These are phyloP conservation scores for Holocentrus rufus DNA, from an alignment of 2,797 vertebrate genomes.

Conservation along the genomic window DNA sequence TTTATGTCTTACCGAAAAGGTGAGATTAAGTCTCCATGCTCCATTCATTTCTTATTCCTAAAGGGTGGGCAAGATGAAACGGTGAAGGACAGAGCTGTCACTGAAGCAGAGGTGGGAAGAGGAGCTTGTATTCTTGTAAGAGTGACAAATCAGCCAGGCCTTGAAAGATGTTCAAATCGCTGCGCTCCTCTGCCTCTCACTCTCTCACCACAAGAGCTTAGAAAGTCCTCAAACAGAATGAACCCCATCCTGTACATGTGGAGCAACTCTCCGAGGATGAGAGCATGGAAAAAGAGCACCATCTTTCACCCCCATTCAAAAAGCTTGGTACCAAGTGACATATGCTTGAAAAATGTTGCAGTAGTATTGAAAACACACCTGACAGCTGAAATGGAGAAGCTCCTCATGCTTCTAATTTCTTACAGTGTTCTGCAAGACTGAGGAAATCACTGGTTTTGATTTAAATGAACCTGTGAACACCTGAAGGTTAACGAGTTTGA, in stretches of 20 bases:
- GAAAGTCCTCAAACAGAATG: constrained; percentile 37
- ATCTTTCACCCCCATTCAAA: not conserved
- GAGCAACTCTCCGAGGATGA: constrained; percentile 25
- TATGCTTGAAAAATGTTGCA: not conserved
- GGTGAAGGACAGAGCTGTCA: constrained; percentile 44
- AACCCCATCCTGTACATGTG: constrained; percentile 3
- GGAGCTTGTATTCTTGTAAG: constrained; percentile 47
- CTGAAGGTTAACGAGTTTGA: not conserved
- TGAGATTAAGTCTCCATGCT: constrained; percentile 15
- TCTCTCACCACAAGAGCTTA: constrained; percentile 6
- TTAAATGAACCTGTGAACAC: not conserved
- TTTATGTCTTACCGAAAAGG: constrained; percentile 25
- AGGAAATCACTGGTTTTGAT: not conserved
- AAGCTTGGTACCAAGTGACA: not conserved
- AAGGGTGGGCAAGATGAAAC: constrained; percentile 34
- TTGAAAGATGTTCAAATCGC: constrained; percentile 54
- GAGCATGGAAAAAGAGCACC: not conserved
- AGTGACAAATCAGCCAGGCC: constrained; percentile 45
- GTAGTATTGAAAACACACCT: not conserved
- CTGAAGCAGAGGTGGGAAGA: constrained; percentile 6
- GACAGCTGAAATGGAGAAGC: not conserved
- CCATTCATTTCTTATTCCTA: constrained; percentile 36
- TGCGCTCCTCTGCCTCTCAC: constrained; percentile 23
- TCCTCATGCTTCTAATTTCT: not conserved
- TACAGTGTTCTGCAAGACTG: not conserved